Conservation (phyloP, 2,113 vertebrate species). For the Dipodomys stephensi region DNA sequence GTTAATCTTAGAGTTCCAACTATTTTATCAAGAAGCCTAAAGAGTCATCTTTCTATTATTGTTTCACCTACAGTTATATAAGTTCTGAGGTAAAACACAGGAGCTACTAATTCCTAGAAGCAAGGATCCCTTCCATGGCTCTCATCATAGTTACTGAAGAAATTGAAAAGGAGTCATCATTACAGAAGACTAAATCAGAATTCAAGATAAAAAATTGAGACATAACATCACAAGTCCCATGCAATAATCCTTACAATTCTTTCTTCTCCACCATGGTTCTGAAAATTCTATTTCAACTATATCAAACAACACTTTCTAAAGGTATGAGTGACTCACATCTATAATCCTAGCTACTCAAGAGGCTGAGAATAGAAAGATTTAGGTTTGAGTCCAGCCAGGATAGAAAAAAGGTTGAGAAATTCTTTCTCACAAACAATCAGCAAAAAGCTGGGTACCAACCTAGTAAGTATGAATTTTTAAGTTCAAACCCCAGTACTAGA, state of each 20-base stretch:
- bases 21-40: not conserved
- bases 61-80: not conserved
- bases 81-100: not conserved
- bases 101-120: not conserved
- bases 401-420: no score
- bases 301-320: not conserved
- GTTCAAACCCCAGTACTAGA: no score
- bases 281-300: slow-evolving; percentile 34
- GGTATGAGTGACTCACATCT: no score
- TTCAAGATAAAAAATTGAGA: not conserved
- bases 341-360: no score
- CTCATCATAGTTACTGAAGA: not conserved
- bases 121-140: not conserved
- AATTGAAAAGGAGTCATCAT: not conserved
- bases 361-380: no score
- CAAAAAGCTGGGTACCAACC: no score
- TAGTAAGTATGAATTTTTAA: no score
- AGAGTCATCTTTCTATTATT: not conserved
- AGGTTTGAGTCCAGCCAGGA: no score
- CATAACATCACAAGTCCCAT: not conserved
- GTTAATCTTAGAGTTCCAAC: slow-evolving; percentile 14
- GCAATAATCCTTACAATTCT: not conserved
- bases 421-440: no score
- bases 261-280: not conserved
- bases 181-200: slow-evolving; percentile 12